Conservation (phyloP, 2,113 vertebrate species). For the Sinosuthora webbiana region DNA sequence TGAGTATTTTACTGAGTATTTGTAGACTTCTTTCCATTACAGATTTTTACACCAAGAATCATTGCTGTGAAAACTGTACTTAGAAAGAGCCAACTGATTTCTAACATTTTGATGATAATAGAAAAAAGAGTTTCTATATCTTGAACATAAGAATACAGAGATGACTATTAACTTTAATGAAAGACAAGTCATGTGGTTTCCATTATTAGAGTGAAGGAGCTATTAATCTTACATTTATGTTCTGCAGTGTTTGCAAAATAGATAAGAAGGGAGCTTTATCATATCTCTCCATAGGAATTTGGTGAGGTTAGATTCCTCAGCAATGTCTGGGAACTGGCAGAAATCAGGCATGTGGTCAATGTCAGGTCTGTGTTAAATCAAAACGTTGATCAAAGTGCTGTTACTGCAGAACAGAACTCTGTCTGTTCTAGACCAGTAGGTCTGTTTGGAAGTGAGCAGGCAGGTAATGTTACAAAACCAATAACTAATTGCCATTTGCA, state of each 20-base stretch:
- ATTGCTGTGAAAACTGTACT: not conserved
- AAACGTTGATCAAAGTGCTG: not conserved
- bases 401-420: not conserved
- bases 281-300: not conserved
- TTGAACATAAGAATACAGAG: not conserved
- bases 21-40: not conserved
- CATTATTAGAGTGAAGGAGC: not conserved
- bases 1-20: not conserved
- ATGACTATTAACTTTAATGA: not conserved
- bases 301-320: not conserved
- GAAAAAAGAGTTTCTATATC: not conserved
- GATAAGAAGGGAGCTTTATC: not conserved
- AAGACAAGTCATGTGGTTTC: not conserved
- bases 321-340: not conserved
- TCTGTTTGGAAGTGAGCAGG: not conserved
- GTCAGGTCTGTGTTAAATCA: not conserved
- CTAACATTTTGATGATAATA: not conserved
- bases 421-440: not conserved
- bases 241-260: not conserved
- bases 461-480: not conserved
- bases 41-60: not conserved
- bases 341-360: not conserved
- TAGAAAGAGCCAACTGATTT: not conserved
- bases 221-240: not conserved
- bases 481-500: not conserved